Evolutionary conservation across 1,140 invertebrate genomes (phyloP).

Genomic region (Rhagoletis zephyria): DNA sequence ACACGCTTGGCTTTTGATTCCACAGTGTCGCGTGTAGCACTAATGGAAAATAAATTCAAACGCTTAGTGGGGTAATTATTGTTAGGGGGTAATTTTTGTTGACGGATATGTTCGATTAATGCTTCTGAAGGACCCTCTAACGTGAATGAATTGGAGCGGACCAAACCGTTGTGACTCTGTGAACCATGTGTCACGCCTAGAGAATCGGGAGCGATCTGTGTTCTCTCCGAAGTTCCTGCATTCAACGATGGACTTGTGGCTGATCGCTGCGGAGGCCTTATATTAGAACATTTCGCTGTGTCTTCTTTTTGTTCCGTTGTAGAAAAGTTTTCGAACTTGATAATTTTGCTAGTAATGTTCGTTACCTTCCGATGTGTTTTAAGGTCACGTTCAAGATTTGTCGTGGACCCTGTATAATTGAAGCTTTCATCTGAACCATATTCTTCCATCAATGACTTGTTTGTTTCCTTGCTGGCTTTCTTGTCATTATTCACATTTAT

Average conservation of each 20-base stretch:
- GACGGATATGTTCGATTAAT: slow-evolving; percentile 75
- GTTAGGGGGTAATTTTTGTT: slow-evolving; percentile 53
- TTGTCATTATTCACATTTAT: slow-evolving; percentile 11
- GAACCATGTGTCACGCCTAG: background rate
- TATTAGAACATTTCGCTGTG: background rate
- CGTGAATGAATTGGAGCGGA: slow-evolving; percentile 61
- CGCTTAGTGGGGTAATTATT: slow-evolving; percentile 19
- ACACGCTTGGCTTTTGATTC: slow-evolving; percentile 69
- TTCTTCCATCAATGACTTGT: background rate
- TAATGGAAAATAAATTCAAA: background rate
- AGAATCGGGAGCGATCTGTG: background rate
- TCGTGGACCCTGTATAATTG: background rate
- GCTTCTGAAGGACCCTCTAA: slow-evolving; percentile 78
- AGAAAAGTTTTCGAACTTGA: slow-evolving; percentile 32
- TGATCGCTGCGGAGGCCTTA: slow-evolving; percentile 45
- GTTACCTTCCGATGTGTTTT: slow-evolving; percentile 36
- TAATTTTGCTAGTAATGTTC: slow-evolving; percentile 40
- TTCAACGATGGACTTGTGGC: slow-evolving; percentile 54
- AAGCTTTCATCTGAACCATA: slow-evolving; percentile 51
- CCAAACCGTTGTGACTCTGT: slow-evolving; percentile 1
- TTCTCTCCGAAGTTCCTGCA: background rate
- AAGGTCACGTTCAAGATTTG: background rate
- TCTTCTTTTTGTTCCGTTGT: background rate
- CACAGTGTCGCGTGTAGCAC: slow-evolving; percentile 61
- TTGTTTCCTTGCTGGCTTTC: background rate